Percentiles rank a stretch among this genome's conserved stretches.
Evolutionary conservation across 1,140 invertebrate genomes (phyloP).

Genomic region (Chrysomallon squamiferum): DNA sequence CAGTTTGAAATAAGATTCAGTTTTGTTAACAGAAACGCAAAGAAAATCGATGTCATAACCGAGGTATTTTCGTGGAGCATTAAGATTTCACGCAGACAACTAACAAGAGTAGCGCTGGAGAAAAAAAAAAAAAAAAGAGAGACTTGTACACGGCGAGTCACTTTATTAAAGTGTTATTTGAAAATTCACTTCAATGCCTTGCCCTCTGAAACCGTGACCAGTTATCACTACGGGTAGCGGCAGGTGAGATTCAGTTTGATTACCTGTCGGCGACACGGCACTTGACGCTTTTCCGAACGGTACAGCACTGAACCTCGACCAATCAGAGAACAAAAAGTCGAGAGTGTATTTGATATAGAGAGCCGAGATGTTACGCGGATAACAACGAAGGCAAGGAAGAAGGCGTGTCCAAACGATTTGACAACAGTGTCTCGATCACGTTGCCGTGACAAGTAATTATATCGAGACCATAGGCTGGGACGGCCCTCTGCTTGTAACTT

Average conservation of each 20-base stretch:
- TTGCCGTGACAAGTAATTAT: slow-evolving; percentile 1
- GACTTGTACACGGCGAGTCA: no score
- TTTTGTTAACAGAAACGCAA: no score
- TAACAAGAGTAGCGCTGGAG: no score
- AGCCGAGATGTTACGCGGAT: neutral
- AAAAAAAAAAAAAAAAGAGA: no score
- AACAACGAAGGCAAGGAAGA: neutral
- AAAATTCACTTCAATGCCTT: neutral
- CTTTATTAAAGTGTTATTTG: no score
- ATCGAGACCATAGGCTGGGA: neutral
- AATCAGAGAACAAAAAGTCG: neutral
- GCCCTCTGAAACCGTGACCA: neutral
- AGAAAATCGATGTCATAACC: no score
- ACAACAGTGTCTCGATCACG: neutral
- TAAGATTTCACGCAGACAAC: no score
- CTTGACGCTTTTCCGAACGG: neutral
- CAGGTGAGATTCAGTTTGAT: neutral
- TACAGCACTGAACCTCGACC: neutral
- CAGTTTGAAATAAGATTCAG: no score
- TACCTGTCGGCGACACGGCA: slow-evolving; percentile 1
- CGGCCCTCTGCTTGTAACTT: neutral
- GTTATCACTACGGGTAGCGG: neutral
- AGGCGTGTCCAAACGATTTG: neutral
- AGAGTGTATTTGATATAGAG: neutral
- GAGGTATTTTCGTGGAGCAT: no score